Evolutionary conservation across 2,113 vertebrate species (phyloP), one percentile per base, ranked within the genome.

Genomic region (Anser brachyrhynchus): DNA sequence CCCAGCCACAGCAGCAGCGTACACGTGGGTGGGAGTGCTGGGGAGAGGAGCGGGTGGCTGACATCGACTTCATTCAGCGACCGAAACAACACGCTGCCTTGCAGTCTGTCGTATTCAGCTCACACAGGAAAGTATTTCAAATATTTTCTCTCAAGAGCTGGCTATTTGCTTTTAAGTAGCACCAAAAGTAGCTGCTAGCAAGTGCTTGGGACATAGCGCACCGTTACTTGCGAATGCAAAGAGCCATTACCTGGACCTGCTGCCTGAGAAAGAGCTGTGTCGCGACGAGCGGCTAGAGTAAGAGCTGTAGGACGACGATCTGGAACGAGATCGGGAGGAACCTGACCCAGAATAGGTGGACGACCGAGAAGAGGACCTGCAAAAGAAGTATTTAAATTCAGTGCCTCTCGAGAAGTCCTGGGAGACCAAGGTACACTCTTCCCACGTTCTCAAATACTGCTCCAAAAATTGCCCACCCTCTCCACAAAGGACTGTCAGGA

Each of bases 241-340:
- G 8, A 75, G 76, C 8, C 51, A 9, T 4, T 96, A 98, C 99
- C 99, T 99, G 92, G 99, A 99, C 35, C 98, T 98, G 97, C 99
- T 99, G 94, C 99, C 99, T 57, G 99, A 99, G 98, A 99, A 99
- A 6, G 99, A 99, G 97, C 99, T 99, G 97, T 96, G 99, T 87
- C 99, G 99, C 76, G 99, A 99, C 17, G 99, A 99, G 66, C 98
- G 99, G 97, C 99, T 99, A 92, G 99, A 99, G 84, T 99, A 99
- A 81, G 99, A 99, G 97, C 98, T 99, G 97, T 99, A 99, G 3
- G 99, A 99, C 0, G 99, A 99, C 6, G 99, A 99, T 22, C 98
- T 97, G 76, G 99, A 99, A 21, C 96, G 98, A 2, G 98, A 98
- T 3, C 97, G 98, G 0, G 99, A 99, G 0, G 99, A 99, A 31